A percentile compares a stretch with the other conserved stretches of the same genome.
phyloP scores from a whole-genome alignment of 2,113 vertebrate species.

The Microtus richardsoni region DNA sequence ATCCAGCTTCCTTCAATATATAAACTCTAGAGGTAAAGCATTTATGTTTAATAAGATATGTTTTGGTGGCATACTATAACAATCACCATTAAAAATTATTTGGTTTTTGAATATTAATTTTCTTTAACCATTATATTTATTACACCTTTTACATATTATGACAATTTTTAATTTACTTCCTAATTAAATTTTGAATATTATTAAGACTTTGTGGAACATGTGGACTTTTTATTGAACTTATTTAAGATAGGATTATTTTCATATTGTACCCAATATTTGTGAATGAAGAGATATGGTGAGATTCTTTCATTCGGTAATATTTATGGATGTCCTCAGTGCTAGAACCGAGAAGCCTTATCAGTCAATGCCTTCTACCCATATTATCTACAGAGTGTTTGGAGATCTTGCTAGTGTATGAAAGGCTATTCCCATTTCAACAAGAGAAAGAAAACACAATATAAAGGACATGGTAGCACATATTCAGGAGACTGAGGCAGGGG shows the following conservation, averaged over 20 bases:
- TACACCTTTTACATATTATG: constrained; percentile 1
- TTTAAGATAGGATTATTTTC: constrained; percentile 15
- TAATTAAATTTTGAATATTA: constrained; percentile 1
- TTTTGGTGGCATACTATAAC: not conserved
- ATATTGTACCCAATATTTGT: not conserved
- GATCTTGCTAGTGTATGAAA: not conserved
- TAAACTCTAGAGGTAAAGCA: not conserved
- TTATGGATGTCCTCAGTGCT: not conserved
- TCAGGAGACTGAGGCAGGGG: not conserved
- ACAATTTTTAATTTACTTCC: constrained; percentile 15
- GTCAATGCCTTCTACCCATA: not conserved
- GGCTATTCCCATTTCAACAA: not conserved
- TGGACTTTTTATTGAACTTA: not conserved
- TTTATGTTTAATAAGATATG: constrained; percentile 5
- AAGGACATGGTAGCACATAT: accelerated
- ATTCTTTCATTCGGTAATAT: not conserved
- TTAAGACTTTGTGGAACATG: not conserved
- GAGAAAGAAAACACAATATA: not conserved
- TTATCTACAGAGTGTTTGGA: not conserved
- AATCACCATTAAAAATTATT: not conserved
- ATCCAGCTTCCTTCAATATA: constrained; percentile 25
- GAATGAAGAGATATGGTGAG: not conserved
- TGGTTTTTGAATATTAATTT: constrained; percentile 31
- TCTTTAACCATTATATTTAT: not conserved
- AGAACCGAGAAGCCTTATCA: not conserved